Percentiles rank a stretch among this genome's conserved stretches.
Evolutionary conservation across 2,888 invertebrate genomes (phyloP).

Genomic region (Himalopsyche tibetana): DNA sequence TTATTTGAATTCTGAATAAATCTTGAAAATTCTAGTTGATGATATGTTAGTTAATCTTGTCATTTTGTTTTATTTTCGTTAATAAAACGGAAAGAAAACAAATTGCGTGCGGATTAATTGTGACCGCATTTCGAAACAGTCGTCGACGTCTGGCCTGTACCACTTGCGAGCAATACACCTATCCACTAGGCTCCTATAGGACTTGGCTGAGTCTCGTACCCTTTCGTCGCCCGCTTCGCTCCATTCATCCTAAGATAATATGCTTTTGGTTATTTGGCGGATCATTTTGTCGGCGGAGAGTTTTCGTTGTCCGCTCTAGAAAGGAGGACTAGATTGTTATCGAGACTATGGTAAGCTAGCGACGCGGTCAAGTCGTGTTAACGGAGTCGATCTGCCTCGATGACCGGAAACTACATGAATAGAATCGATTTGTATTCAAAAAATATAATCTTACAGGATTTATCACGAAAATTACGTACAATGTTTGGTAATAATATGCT

Average conservation of each 20-base stretch:
- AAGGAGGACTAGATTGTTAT: constrained; percentile 3
- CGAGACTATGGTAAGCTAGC: not conserved
- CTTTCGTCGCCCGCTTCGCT: constrained; percentile 32
- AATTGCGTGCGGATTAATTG: not conserved
- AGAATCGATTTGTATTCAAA: too few relatives aligned
- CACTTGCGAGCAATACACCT: not conserved
- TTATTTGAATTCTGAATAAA: too few relatives aligned
- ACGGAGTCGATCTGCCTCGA: too few relatives aligned
- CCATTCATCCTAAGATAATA: constrained; percentile 36
- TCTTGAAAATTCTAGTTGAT: too few relatives aligned
- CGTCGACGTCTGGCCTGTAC: constrained; percentile 1
- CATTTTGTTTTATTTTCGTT: too few relatives aligned
- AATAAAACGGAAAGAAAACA: too few relatives aligned
- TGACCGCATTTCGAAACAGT: constrained; percentile 38
- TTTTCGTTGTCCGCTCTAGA: not conserved
- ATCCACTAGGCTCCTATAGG: not conserved
- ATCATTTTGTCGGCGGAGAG: constrained; percentile 8
- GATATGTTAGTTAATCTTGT: too few relatives aligned
- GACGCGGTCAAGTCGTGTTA: too few relatives aligned
- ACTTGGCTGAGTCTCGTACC: constrained; percentile 20
- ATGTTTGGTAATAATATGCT: too few relatives aligned
- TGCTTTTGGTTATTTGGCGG: not conserved
- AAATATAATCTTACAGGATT: too few relatives aligned
- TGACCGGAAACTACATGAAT: too few relatives aligned
- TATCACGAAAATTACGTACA: too few relatives aligned